Evolutionary conservation across 2,888 invertebrate species (phyloP).

Genomic region (Hypolimnas misippus): DNA sequence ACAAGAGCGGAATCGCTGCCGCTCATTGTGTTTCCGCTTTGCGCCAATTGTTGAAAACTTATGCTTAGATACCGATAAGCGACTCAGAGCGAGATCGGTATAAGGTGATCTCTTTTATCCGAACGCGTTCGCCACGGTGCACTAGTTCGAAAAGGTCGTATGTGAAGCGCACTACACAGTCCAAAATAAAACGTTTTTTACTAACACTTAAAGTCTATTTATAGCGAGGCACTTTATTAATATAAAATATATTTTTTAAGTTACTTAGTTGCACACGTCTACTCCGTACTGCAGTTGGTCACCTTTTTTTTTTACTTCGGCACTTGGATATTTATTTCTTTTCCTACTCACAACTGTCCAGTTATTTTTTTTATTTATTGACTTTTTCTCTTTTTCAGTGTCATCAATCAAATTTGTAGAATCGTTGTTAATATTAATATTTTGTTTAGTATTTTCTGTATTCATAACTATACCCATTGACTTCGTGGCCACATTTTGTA

Average conservation of each 20-base stretch:
- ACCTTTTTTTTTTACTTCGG: too few species aligned
- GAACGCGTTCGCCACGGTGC: background rate
- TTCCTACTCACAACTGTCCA: too few species aligned
- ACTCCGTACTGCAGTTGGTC: conserved; percentile 2
- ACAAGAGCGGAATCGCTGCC: background rate
- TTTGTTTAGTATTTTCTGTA: too few species aligned
- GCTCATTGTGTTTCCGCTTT: background rate
- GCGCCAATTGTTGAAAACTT: background rate
- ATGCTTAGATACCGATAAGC: conserved; percentile 1
- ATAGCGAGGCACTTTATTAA: background rate
- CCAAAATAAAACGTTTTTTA: background rate
- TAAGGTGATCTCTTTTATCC: too few species aligned
- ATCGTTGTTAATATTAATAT: too few species aligned
- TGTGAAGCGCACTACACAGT: background rate
- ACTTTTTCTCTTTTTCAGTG: too few species aligned
- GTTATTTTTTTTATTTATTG: too few species aligned
- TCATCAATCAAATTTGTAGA: too few species aligned
- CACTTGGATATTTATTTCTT: too few species aligned
- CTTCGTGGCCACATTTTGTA: too few species aligned
- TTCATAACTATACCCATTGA: too few species aligned
- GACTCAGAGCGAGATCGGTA: too few species aligned
- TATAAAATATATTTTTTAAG: background rate
- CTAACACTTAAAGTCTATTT: background rate
- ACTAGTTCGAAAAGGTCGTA: background rate
- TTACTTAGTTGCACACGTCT: background rate